Evolutionary conservation across 2,113 vertebrate genomes (phyloP).

Genomic region (Ivindomyrus marchei): DNA sequence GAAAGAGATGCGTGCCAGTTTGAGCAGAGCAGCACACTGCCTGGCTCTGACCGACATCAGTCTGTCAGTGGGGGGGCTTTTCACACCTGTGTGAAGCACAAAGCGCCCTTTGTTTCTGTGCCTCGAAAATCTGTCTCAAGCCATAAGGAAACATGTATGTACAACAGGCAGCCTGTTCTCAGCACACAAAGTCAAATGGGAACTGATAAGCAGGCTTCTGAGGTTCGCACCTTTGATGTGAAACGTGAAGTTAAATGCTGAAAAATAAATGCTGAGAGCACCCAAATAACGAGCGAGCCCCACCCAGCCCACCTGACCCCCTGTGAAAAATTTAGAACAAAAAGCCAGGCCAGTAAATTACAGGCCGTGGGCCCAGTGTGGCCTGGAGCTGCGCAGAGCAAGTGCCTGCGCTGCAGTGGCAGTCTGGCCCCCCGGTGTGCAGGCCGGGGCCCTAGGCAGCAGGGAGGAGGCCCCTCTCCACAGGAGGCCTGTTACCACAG

Average conservation of each 20-base stretch:
- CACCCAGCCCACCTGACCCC: not conserved
- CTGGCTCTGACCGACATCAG: not conserved
- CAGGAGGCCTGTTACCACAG: conserved; percentile 29
- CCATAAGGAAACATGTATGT: not conserved
- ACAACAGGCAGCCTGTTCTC: not conserved
- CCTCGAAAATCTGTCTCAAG: not conserved
- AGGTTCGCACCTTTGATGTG: not conserved
- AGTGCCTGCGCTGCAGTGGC: conserved; percentile 28
- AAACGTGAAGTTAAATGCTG: not conserved
- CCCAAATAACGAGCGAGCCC: not conserved
- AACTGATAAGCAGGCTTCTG: not conserved
- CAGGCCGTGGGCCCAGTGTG: conserved; percentile 42
- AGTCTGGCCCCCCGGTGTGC: conserved; percentile 24
- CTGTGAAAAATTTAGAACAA: conserved; percentile 10
- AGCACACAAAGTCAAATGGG: not conserved
- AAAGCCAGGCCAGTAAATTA: conserved; percentile 41
- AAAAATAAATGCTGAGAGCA: not conserved
- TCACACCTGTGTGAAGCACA: not conserved
- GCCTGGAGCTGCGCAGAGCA: conserved; percentile 41
- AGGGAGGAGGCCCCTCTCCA: conserved; percentile 41
- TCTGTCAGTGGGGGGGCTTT: not conserved
- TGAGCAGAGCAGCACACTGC: not conserved
- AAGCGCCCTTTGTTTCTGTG: not conserved
- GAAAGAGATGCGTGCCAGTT: not conserved
- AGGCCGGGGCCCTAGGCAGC: conserved; percentile 44